Evolutionary conservation across 2,888 invertebrate species (phyloP), one percentile per base, ranked within the genome.

Genomic region (Cephus spinipes): DNA sequence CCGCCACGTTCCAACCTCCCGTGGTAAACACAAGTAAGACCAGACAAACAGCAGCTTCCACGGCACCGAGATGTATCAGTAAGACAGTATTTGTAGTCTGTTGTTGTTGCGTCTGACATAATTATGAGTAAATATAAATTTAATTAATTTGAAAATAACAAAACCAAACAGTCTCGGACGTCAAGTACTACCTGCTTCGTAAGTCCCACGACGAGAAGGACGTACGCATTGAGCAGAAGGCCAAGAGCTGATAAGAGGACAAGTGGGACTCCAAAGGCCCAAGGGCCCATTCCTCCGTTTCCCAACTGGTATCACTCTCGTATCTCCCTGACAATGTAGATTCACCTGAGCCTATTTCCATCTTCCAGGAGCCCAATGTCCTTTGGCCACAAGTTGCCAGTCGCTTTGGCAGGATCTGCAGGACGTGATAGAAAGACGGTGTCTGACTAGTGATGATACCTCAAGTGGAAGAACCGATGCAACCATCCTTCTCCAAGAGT

Each of bases 191-290:
- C 55, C 55, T 55, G 55, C 83, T 91, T 90, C 79, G 95, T 94
- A 79, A 96, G 93, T 75, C 89, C 88, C 79, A 96, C 95, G 87
- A 96, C 94, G 87, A 96, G 93, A 69, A 96, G 92, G 88, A 96
- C 95, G 90, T 95, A 96, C 75, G 93, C 94, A 92, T 96, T 96
- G 89, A 96, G 94, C 84, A 95, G 92, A 83, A 96, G 93, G 85
- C 96, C 96, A 85, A 95, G 92, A 85, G 94, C 92, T 89, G 95
- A 94, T 91, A 95, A 93, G 90, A 95, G 93, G 92, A 95, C 94
- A 90, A 96, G 93, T 87, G 95, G 93, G 86, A 95, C 93, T 91
- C 94, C 94, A 87, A 95, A 93, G 91, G 93, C 94, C 92, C 95
- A 93, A 90, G 94, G 93, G 92, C 94, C 93, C 93, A 94, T 94